These are phyloP conservation scores for Erpetoichthys calabaricus DNA, from an alignment of 2,797 vertebrate genomes.

Conservation along the genomic window DNA sequence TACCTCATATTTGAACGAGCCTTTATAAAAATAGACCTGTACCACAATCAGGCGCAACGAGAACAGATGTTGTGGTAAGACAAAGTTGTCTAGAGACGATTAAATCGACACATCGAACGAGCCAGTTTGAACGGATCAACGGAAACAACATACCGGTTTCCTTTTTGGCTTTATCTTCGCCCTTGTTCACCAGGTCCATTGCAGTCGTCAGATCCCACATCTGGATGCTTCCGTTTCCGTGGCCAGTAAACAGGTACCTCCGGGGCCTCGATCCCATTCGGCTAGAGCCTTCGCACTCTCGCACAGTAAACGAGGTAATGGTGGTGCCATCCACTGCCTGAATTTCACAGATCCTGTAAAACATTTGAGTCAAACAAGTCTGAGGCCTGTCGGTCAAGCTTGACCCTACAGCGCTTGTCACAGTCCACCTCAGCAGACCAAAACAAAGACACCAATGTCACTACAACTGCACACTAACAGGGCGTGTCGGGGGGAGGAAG, in stretches of 20 bases:
- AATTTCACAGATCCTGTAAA: conserved; percentile 83
- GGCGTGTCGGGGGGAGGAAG: not conserved
- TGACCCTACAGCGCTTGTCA: no score
- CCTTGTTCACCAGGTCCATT: conserved; percentile 86
- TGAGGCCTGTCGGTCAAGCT: no score
- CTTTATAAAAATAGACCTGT: no score
- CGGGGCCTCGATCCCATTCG: conserved; percentile 89
- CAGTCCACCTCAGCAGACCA: no score
- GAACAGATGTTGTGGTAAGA: no score
- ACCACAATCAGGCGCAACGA: no score
- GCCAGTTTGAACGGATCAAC: no score
- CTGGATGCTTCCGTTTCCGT: conserved; percentile 91
- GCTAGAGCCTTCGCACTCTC: conserved; percentile 91
- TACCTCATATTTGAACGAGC: no score
- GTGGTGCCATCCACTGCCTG: conserved; percentile 89
- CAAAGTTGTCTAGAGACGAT: no score
- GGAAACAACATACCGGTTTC: conserved; percentile 33
- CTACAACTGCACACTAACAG: not conserved
- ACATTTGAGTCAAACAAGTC: conserved; percentile 1
- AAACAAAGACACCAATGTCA: no score
- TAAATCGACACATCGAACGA: no score
- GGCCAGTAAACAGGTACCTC: conserved; percentile 88
- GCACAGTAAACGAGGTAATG: conserved; percentile 82
- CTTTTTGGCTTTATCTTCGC: conserved; percentile 61
- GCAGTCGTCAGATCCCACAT: conserved; percentile 98